Conservation (phyloP, 1,140 invertebrate species). For the Aethina tumida region DNA sequence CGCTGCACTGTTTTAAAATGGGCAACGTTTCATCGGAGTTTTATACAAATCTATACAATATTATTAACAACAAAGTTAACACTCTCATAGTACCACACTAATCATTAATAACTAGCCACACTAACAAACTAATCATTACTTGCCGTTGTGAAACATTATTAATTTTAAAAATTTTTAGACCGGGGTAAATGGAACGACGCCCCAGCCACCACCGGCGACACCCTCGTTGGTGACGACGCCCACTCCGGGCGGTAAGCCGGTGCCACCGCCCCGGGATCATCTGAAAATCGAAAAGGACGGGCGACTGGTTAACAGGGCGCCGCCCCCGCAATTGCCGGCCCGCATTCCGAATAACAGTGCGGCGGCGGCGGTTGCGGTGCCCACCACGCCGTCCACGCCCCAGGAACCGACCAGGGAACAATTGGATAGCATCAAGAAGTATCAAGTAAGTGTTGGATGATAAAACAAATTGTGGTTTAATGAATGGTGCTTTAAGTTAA, state of each 20-base stretch:
- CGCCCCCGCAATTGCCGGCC: constrained; percentile 60
- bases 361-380: constrained; percentile 33
- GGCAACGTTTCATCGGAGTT: no score
- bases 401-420: constrained; percentile 70
- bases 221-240: constrained; percentile 14
- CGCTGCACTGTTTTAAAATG: no score
- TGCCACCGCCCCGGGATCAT: constrained; percentile 66
- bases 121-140: no score
- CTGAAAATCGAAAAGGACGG: constrained; percentile 50
- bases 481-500: no score
- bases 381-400: constrained; percentile 27
- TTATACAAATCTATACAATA: no score
- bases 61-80: no score
- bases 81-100: no score
- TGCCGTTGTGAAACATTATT: not conserved
- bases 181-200: constrained; percentile 40
- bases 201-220: constrained; percentile 11
- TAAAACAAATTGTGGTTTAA: no score
- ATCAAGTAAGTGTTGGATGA: no score
- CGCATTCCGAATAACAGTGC: constrained; percentile 39
- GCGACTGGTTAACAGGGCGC: constrained; percentile 50
- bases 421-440: constrained; percentile 81
- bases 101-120: no score
- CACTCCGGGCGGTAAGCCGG: constrained; percentile 47
- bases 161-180: no score